These are phyloP conservation scores for Sebastes miniatus DNA, from an alignment of 2,797 vertebrate species.

Conservation along the genomic window DNA sequence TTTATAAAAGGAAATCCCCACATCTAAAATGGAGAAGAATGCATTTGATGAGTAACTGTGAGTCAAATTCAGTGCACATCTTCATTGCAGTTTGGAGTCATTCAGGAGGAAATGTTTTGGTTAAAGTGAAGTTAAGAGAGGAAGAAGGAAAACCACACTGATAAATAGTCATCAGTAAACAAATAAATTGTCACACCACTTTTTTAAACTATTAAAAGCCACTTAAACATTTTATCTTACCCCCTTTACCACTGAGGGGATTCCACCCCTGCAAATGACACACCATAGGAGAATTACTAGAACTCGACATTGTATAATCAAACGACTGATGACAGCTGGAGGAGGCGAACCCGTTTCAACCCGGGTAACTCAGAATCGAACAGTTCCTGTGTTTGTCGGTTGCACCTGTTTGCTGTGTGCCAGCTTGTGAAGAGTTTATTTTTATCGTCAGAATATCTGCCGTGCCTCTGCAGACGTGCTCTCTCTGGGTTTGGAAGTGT, in stretches of 20 bases:
- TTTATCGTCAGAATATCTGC: slow-evolving; percentile 70
- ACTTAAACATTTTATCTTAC: neutral
- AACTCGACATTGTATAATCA: slow-evolving; percentile 1
- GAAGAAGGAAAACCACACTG: neutral
- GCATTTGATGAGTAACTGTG: neutral
- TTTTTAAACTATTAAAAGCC: neutral
- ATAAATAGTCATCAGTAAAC: neutral
- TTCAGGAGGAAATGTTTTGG: neutral
- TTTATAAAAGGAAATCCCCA: neutral
- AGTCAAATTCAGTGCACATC: neutral
- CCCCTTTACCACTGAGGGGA: neutral
- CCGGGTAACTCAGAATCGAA: slow-evolving; percentile 38
- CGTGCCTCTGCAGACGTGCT: slow-evolving; percentile 43
- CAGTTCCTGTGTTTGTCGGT: slow-evolving; percentile 64
- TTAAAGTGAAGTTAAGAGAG: neutral
- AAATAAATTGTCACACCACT: neutral
- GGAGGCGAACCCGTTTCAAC: slow-evolving; percentile 30
- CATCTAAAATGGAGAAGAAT: neutral
- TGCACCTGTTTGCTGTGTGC: slow-evolving; percentile 74
- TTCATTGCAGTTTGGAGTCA: neutral
- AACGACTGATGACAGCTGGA: slow-evolving; percentile 33
- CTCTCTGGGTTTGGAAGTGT: slow-evolving; percentile 30
- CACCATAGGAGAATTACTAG: neutral
- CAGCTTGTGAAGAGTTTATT: slow-evolving; percentile 43
- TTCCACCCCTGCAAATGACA: neutral